These are phyloP conservation scores for Cochlearius cochlearius DNA, from an alignment of 2,113 vertebrate genomes.

Conservation along the genomic window DNA sequence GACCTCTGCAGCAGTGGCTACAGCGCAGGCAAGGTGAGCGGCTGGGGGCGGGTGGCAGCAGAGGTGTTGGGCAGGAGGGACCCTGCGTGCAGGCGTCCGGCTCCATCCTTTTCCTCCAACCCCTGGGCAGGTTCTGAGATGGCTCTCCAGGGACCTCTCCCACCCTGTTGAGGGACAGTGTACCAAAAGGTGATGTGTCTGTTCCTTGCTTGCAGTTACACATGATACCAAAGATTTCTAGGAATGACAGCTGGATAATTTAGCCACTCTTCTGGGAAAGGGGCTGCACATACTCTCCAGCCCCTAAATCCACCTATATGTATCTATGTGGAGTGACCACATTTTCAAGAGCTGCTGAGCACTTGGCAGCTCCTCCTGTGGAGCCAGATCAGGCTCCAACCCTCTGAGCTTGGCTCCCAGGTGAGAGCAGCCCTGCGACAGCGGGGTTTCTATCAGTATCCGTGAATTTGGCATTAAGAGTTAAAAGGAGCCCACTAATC, in stretches of 20 bases:
- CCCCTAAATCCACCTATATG: background rate
- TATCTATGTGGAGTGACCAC: background rate
- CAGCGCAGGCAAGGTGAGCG: background rate
- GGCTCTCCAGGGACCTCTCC: background rate
- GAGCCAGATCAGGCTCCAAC: background rate
- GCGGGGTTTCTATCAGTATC: background rate
- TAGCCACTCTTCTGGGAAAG: background rate
- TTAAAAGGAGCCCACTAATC: background rate
- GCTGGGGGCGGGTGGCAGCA: rapidly evolving
- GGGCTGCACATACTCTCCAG: background rate
- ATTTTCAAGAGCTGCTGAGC: background rate
- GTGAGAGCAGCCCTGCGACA: background rate
- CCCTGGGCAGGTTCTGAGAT: background rate
- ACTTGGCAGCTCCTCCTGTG: background rate
- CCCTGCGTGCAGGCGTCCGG: rapidly evolving
- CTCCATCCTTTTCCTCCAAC: background rate
- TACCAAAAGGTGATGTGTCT: background rate
- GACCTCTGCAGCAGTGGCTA: slow-evolving; percentile 27
- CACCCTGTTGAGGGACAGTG: background rate
- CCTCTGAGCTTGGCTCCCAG: background rate
- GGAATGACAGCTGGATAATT: background rate
- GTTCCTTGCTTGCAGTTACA: background rate
- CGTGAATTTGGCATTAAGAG: background rate
- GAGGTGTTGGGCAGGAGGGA: rapidly evolving
- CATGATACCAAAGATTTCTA: background rate